A percentile compares a stretch with the other conserved stretches of the same genome.
These are phyloP conservation scores for Himalopsyche kuldschensis DNA, from an alignment of 2,888 invertebrate genomes.

Conservation along the genomic window DNA sequence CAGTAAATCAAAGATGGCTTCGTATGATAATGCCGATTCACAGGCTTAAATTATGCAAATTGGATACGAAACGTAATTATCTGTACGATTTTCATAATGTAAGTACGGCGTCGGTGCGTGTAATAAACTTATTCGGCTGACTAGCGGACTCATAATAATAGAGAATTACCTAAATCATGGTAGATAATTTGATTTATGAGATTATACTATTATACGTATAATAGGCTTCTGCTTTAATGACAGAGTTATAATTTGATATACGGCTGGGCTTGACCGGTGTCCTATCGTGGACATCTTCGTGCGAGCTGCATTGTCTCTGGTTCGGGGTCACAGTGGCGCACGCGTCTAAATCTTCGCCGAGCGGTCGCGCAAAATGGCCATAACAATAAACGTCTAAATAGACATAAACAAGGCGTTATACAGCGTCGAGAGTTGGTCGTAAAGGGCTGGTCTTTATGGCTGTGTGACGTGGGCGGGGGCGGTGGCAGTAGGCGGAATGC, in stretches of 20 bases:
- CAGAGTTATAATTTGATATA: not conserved
- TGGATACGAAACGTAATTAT: too few species aligned
- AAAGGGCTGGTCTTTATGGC: conserved; percentile 40
- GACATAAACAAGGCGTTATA: conserved; percentile 40
- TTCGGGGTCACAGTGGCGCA: not conserved
- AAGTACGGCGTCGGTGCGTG: too few species aligned
- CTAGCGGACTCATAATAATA: too few species aligned
- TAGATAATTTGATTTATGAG: too few species aligned
- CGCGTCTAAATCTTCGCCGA: conserved; percentile 3
- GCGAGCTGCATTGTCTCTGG: not conserved
- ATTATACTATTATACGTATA: not conserved
- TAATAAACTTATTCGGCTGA: too few species aligned
- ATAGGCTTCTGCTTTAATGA: too few species aligned
- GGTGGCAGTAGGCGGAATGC: conserved; percentile 1
- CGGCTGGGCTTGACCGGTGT: not conserved
- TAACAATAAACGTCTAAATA: conserved; percentile 41
- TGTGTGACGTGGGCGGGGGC: conserved; percentile 31
- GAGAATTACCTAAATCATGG: too few species aligned
- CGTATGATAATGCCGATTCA: too few species aligned
- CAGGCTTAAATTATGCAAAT: too few species aligned
- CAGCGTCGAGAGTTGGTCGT: conserved; percentile 31
- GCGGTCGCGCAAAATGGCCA: conserved; percentile 37
- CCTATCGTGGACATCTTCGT: not conserved
- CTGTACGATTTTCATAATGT: too few species aligned
- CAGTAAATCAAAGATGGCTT: too few species aligned